Evolutionary conservation across 2,113 vertebrate genomes (phyloP).

Genomic region (Neopipo cinnamomea): DNA sequence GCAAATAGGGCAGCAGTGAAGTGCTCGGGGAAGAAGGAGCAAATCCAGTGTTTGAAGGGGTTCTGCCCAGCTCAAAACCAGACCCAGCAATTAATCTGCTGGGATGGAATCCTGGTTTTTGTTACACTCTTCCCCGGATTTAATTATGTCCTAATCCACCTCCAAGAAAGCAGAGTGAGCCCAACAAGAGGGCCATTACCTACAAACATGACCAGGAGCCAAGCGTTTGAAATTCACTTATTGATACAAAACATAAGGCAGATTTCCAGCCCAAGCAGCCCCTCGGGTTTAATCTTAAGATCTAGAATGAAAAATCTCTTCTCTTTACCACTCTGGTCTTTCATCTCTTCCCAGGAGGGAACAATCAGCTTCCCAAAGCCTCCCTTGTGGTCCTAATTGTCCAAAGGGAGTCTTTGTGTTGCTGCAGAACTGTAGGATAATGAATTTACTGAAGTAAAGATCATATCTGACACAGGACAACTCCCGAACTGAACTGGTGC

Average conservation of each 20-base stretch:
- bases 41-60: conserved; percentile 50
- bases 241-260: conserved; percentile 4
- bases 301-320: conserved; percentile 32
- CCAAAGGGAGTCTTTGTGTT: conserved; percentile 46
- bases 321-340: not conserved
- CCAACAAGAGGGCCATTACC: not conserved
- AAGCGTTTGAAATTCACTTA: not conserved
- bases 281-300: conserved; percentile 17
- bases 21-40: not conserved
- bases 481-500: not conserved
- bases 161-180: not conserved
- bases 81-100: conserved; percentile 47
- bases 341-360: conserved; percentile 64
- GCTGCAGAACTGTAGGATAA: conserved; percentile 23
- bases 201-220: conserved; percentile 6
- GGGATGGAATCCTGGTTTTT: conserved; percentile 24
- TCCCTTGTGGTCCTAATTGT: conserved; percentile 48
- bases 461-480: not conserved
- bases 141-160: conserved; percentile 62
- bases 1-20: not conserved
- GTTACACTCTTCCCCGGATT: conserved; percentile 49
- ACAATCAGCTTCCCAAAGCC: not conserved
- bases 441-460: conserved; percentile 48
- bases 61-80: conserved; percentile 35
- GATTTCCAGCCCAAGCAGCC: not conserved